Evolutionary conservation across 2,113 vertebrate genomes (phyloP).

Genomic region (Morone saxatilis): DNA sequence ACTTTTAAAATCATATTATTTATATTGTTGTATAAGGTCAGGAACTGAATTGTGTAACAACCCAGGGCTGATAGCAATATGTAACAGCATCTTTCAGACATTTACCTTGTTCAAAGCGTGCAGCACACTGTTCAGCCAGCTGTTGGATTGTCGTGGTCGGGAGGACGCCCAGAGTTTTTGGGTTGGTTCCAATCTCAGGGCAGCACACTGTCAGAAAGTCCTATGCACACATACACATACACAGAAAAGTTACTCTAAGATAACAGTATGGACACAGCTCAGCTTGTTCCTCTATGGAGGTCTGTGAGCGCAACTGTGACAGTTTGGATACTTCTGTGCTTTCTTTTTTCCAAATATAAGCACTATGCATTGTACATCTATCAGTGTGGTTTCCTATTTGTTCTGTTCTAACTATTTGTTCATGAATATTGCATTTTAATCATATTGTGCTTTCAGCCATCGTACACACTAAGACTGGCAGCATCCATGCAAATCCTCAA

Average conservation of each 20-base stretch:
- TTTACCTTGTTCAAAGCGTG: constrained; percentile 88
- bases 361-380: background rate
- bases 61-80: background rate
- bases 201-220: constrained; percentile 95
- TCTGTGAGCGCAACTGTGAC: background rate
- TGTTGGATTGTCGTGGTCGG: constrained; percentile 84
- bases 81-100: background rate
- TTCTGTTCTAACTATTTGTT: background rate
- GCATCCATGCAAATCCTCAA: background rate
- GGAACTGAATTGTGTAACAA: no score
- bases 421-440: background rate
- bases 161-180: constrained; percentile 90
- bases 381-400: background rate
- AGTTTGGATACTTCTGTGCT: background rate
- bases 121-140: constrained; percentile 89
- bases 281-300: background rate
- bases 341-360: background rate
- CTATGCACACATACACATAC: constrained; percentile 70
- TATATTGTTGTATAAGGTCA: no score
- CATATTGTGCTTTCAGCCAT: background rate
- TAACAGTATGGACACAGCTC: background rate
- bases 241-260: background rate
- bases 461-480: background rate
- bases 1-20: no score
- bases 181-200: constrained; percentile 85